Percentiles rank a stretch among this genome's conserved stretches.
Evolutionary conservation across 2,888 invertebrate species (phyloP).

Genomic region (Nebria salina): DNA sequence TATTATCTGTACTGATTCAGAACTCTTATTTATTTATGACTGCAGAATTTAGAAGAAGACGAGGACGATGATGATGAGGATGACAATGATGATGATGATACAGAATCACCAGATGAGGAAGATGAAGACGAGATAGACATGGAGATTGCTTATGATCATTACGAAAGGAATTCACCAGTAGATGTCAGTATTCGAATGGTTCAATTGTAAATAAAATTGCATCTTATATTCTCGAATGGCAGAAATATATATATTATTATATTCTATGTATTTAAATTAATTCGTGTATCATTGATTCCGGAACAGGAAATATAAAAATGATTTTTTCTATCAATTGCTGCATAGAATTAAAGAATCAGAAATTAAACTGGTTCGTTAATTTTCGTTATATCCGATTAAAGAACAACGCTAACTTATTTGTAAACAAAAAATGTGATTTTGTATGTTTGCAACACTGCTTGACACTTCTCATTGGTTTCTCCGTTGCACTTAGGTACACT

Average conservation of each 20-base stretch:
- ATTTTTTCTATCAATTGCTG: too few species aligned
- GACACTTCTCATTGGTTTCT: not conserved
- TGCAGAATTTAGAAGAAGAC: slow-evolving; percentile 64
- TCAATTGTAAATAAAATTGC: slow-evolving; percentile 44
- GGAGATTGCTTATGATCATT: slow-evolving; percentile 59
- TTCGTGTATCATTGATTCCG: too few species aligned
- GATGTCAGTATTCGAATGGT: slow-evolving; percentile 58
- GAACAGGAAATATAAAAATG: too few species aligned
- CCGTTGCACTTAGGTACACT: not conserved
- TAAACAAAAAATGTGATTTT: not conserved
- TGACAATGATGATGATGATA: slow-evolving; percentile 71
- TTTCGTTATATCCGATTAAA: not conserved
- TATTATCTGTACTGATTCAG: not conserved
- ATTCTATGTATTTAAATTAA: too few species aligned
- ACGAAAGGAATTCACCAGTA: slow-evolving; percentile 60
- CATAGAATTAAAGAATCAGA: not conserved
- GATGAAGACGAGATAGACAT: slow-evolving; percentile 69
- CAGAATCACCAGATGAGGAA: slow-evolving; percentile 71
- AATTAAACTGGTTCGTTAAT: not conserved
- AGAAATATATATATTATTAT: not conserved
- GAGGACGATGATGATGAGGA: slow-evolving; percentile 70
- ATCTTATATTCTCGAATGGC: not conserved
- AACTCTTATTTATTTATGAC: slow-evolving; percentile 13
- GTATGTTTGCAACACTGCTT: not conserved
- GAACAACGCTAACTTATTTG: too few species aligned